phyloP scores from a whole-genome alignment of 2,888 invertebrate species.

The Nasonia oneida region DNA sequence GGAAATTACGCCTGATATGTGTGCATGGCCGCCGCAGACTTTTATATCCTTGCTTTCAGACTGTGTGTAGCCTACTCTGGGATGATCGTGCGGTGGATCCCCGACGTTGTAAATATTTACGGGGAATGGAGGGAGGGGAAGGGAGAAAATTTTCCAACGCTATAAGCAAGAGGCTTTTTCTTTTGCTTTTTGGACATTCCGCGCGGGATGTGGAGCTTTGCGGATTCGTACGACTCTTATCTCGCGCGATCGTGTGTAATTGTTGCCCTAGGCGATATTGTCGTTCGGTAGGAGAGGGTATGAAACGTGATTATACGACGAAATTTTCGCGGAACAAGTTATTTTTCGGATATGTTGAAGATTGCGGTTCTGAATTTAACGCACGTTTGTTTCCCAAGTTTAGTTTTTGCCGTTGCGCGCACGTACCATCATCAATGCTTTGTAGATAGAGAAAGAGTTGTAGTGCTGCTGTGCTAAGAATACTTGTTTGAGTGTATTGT shows the following conservation, averaged over 20 bases:
- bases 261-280: neutral
- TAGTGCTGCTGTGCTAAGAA: too few species aligned
- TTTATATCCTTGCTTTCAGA: slow-evolving; percentile 3
- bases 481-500: too few species aligned
- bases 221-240: neutral
- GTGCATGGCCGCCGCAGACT: neutral
- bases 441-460: neutral
- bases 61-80: neutral
- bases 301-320: neutral
- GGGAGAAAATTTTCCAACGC: neutral
- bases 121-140: neutral
- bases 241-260: neutral
- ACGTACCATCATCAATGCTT: neutral
- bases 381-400: too few species aligned
- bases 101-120: slow-evolving; percentile 13
- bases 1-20: slow-evolving; percentile 43
- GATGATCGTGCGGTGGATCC: slow-evolving; percentile 5
- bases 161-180: neutral
- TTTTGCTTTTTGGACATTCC: neutral
- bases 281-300: neutral
- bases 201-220: neutral
- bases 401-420: too few species aligned
- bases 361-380: too few species aligned
- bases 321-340: neutral
- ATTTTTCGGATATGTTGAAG: neutral